phyloP scores from a whole-genome alignment of 1,140 invertebrate species.

The Drosophila tani region DNA sequence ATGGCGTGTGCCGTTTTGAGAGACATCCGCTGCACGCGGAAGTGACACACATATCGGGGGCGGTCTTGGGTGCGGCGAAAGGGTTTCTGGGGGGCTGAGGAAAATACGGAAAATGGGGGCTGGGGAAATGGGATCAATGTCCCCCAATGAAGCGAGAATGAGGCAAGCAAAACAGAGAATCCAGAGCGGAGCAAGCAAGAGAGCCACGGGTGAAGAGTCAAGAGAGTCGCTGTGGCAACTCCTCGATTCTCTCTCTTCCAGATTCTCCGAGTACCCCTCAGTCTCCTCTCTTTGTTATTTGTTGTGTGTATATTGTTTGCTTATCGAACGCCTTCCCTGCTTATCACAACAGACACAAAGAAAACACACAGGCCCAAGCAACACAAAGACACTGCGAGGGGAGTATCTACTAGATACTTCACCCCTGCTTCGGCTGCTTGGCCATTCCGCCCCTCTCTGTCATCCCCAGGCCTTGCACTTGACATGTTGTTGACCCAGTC shows the following conservation, averaged over 20 bases:
- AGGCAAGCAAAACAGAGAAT: slow-evolving; percentile 76
- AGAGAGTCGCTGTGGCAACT: slow-evolving; percentile 38
- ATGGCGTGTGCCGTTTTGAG: slow-evolving; percentile 43
- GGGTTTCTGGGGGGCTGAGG: slow-evolving; percentile 2
- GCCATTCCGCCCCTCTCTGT: not conserved
- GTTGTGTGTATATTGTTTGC: slow-evolving; percentile 57
- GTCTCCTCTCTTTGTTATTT: slow-evolving; percentile 35
- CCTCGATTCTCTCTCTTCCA: slow-evolving; percentile 8
- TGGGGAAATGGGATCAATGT: slow-evolving; percentile 73
- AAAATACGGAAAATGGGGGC: slow-evolving; percentile 16
- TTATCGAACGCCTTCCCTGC: slow-evolving; percentile 61
- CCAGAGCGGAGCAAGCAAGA: slow-evolving; percentile 13
- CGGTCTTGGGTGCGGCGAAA: not conserved
- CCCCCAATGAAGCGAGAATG: slow-evolving; percentile 67
- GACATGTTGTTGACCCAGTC: slow-evolving; percentile 81
- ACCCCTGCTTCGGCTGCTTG: not conserved
- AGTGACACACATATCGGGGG: slow-evolving; percentile 38
- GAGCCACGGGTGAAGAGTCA: not conserved
- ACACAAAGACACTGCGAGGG: slow-evolving; percentile 1
- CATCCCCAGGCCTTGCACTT: slow-evolving; percentile 50
- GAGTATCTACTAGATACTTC: slow-evolving; percentile 14
- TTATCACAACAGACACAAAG: slow-evolving; percentile 55
- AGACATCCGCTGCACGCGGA: slow-evolving; percentile 48
- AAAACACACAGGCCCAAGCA: slow-evolving; percentile 30
- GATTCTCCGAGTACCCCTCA: not conserved